A percentile compares a stretch with the other conserved stretches of the same genome.
phyloP scores from a whole-genome alignment of 2,797 vertebrate genomes.

The Melanotaenia nigrans region DNA sequence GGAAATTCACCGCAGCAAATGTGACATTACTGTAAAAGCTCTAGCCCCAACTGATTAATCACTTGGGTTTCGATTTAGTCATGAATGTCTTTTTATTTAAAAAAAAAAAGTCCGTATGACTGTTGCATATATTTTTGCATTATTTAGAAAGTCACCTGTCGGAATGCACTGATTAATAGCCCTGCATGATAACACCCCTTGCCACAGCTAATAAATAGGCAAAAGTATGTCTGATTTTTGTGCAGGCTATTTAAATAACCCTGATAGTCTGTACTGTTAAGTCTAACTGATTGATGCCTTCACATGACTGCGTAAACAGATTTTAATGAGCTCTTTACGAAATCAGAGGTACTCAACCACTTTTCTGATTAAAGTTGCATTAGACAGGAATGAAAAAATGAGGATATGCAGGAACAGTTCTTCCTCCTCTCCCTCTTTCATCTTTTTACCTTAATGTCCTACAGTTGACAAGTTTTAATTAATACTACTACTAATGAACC shows the following conservation, averaged over 20 bases:
- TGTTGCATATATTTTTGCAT: conserved; percentile 13
- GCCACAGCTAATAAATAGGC: neutral
- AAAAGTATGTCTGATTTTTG: conserved; percentile 5
- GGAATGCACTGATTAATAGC: conserved; percentile 61
- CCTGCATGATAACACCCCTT: conserved; percentile 36
- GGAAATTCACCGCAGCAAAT: conserved; percentile 51
- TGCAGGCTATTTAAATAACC: conserved; percentile 6
- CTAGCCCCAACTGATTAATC: conserved; percentile 6
- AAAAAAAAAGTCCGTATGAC: conserved; percentile 13
- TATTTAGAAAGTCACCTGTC: conserved; percentile 64
- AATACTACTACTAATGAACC: conserved; percentile 58
- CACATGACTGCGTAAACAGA: conserved; percentile 26
- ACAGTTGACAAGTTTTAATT: conserved; percentile 49
- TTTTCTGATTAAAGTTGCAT: conserved; percentile 67
- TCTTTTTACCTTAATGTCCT: conserved; percentile 40
- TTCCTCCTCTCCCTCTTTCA: neutral
- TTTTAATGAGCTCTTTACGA: conserved; percentile 53
- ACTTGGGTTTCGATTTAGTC: conserved; percentile 12
- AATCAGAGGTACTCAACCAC: conserved; percentile 47
- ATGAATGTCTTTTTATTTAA: conserved; percentile 1
- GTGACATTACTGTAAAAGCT: conserved; percentile 44
- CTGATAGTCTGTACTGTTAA: conserved; percentile 1
- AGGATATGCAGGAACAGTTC: conserved; percentile 15
- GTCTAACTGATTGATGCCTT: conserved; percentile 16
- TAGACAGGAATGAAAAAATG: conserved; percentile 43